Base-by-base conservation (phyloP, 2,888 invertebrate genomes). In the Crepidodera aurea region DNA sequence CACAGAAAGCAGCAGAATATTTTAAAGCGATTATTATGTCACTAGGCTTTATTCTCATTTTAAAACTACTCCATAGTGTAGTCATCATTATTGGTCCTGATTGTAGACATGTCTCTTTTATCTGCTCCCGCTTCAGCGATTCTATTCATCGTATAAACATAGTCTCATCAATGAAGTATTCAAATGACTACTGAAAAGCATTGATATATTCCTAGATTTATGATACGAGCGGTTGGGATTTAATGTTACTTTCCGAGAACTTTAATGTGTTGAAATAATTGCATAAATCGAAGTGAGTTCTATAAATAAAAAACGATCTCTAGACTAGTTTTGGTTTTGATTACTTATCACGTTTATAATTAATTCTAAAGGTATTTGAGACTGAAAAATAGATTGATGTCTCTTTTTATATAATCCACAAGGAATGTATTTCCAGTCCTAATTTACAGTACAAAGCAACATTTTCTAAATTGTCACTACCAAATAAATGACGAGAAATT, bases 141-240 rank as follows among this genome's bases (percentile, higher is more conserved):
- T 54, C 62, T 40, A 56, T 62, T 58, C 58, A 54, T 48, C 15
- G 48, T 34, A 39, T 54, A 48, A 60, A 55, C 55, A 40, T n/a
- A 51, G 48, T 48, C 27, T 51, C 39, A 51, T 51, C 57, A 29
- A 57, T 51, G 27, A 29, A 37, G 40, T 3, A 12, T 46, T 29
- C 27, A 19, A 32, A 34, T 29, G 57, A 25, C 37, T 25, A 56
- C 51, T 58, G 54, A 42, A 58, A 48, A 34, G 34, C 34, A 37
- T 32, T 34, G 34, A 34, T 46, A 56, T 46, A 10, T 25, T 34
- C 18, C 19, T 16, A 10, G 22, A 22, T 48, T 25, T 48, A 48
- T 48, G 27, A 27, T 48, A 48, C 19, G 5, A 46, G n/a, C 6
- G 27, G n/a, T 12, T 6, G 22, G 25, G 7, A 42, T 42, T 42